Base-by-base conservation (phyloP, 2,888 invertebrate genomes). In the Pandemis heparana region DNA sequence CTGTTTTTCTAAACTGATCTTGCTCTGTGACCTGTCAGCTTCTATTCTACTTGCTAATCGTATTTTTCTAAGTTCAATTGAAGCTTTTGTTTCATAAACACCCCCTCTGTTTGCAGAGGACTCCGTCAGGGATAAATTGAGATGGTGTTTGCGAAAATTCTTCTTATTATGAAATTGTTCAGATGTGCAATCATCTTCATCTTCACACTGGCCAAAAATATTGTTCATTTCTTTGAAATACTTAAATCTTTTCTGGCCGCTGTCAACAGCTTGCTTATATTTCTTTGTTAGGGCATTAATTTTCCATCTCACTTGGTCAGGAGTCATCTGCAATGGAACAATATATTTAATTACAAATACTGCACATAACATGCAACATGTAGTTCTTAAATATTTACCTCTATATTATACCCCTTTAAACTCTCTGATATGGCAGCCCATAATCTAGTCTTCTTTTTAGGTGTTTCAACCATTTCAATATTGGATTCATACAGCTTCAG, bases 231-330 rank as follows among this genome's bases (percentile, higher is more conserved):
- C 82, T 75, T 84, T 84, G 66, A 86, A 88, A 77, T 87, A 88
- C 78, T 83, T 85, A 67, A 89, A 89, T 75, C 81, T 87, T 23
- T 82, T 82, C 77, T 83, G 80, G 0, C 86, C 86, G 73, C 75
- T 84, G 64, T 87, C 83, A 72, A 88, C 75, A 70, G 86, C 85
- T 66, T 84, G 84, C 75, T 88, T 89, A 63, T 88, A 89, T 77
- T 85, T 87, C 70, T 85, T 87, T 75, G 88, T 87, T 4, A 89
- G 79, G 51, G 89, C 88, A 83, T 89, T 88, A 74, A 89, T 87
- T 81, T 89, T 89, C 89, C 89, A 89, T 68, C 88, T 79, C 0
- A 88, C 85, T 81, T 89, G 88, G 74, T 88, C 86, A 10, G 88
- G 82, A 32, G 84, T 82, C 82, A 89, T 80, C 89, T 89, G 77